Base-by-base conservation (phyloP, 2,888 invertebrate species). In the Neoitamus cyanurus region DNA sequence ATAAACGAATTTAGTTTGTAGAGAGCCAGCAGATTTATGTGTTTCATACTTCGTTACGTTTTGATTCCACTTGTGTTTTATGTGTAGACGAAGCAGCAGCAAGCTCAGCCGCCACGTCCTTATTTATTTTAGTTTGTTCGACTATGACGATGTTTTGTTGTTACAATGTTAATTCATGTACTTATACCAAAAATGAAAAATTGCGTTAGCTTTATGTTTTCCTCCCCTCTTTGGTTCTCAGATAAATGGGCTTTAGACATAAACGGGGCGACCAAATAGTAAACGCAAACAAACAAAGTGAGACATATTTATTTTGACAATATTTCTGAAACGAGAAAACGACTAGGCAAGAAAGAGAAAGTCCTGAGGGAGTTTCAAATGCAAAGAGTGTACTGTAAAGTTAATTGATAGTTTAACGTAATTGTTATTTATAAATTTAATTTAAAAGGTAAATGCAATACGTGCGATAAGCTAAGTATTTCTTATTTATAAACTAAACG, bases 271-370 rank as follows among this genome's bases (percentile, higher is more conserved):
- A 78, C 58, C 58, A 77, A 80, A 68, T 58, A 58, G 58, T 58
- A 58, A 58, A 58, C 58, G 48, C 30, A 68, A 82, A 48, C 25
- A 48, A 78, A 42, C 42, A 82, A 80, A 30, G 20, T 68, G 69
- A 46, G 68, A 69, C 68, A 68, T 37, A 69, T 82, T 82, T 82
- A 30, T 30, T 82, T 82, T 82, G 82, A 82, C 82, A 82, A 82
- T 82, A 82, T 82, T 58, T 82, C 68, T 69, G 37, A 82, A 69
- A 69, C 25, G 30, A 68, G 4, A 82, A 82, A 68, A 82, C 20
- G 36, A 34, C 15, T 37, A 80, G 31, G 58, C 31, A 69, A 82
- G 34, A 36, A 46, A 31, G 28, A 77, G 20, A 77, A 77, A 13
- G 15, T 15, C 37, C 37, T n/a, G 13, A 20, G 25, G 68, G 36